Evolutionary conservation across 2,113 vertebrate genomes (phyloP), one percentile per base, ranked within the genome.

Genomic region (Pseudonaja textilis): DNA sequence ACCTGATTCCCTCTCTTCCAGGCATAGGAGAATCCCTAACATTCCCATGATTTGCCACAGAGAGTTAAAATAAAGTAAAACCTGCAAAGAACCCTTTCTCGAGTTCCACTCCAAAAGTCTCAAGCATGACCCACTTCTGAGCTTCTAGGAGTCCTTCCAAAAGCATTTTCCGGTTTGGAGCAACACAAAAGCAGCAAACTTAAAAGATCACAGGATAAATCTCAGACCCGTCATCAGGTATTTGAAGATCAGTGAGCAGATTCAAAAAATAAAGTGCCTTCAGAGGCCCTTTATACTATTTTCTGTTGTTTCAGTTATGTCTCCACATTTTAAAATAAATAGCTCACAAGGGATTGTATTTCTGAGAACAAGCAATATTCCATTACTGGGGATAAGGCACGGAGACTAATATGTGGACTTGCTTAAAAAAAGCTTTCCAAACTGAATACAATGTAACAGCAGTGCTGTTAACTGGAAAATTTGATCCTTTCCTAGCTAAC

Each of bases 41-140:
- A 97, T 94, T 92, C 93, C 94, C 74, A 39, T 95, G 56, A 92
- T 93, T 95, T 96, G 90, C 87, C 95, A 95, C 45, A 59, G 92
- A 86, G 92, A 94, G 59, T 54, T 61, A 74, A 94, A 22, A 34
- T 34, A 87, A 87, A 87, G 64, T 89, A 59, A 95, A 2, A 0
- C 25, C 69, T 74, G 50, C 57, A 88, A 96, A 94, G 74, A 93
- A 59, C 34, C 34, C 23, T 90, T 18, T 59, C 52, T 10, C 16
- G 11, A 89, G 85, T 81, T 93, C 39, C 56, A 57, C 56, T 90
- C 81, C 89, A 89, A 92, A 52, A 89, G 42, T 88, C 61, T 39
- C 87, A 55, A 93, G 89, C 61, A 61, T 26, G 57, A 91, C 18
- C 89, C 0, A 0, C 93, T 93, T 93, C 92, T 89, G 88, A 95